Percentiles rank a stretch among this genome's conserved stretches.
phyloP scores from a whole-genome alignment of 2,797 vertebrate genomes.

The Gallinago nigripennis region DNA sequence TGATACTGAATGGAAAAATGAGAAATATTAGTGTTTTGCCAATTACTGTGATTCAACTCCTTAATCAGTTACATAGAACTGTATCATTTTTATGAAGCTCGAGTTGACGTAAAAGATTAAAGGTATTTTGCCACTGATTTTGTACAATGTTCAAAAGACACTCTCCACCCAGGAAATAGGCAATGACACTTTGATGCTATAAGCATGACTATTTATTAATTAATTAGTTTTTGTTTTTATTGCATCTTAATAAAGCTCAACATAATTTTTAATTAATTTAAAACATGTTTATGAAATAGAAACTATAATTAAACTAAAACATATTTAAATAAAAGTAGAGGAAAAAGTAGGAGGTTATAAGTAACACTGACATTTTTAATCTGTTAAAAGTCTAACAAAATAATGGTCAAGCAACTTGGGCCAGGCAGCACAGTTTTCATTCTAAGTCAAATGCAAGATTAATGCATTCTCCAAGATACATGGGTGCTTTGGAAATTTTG shows the following conservation, averaged over 20 bases:
- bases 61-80: background rate
- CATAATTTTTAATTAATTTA: background rate
- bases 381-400: background rate
- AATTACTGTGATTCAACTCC: background rate
- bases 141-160: background rate
- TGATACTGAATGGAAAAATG: background rate
- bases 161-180: background rate
- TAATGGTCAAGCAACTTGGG: background rate
- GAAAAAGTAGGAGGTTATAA: background rate
- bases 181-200: background rate
- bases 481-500: background rate
- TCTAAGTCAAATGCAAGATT: background rate
- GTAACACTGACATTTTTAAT: background rate
- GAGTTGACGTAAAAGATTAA: background rate
- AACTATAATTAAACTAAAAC: background rate
- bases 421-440: background rate
- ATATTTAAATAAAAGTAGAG: background rate
- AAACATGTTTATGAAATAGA: background rate
- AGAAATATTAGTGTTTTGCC: background rate
- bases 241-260: background rate
- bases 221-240: background rate
- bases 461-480: background rate
- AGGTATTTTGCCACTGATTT: background rate
- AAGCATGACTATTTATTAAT: background rate
- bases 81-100: background rate